Conservation (phyloP, 2,797 vertebrate genomes). For the Lacerta viridis region DNA sequence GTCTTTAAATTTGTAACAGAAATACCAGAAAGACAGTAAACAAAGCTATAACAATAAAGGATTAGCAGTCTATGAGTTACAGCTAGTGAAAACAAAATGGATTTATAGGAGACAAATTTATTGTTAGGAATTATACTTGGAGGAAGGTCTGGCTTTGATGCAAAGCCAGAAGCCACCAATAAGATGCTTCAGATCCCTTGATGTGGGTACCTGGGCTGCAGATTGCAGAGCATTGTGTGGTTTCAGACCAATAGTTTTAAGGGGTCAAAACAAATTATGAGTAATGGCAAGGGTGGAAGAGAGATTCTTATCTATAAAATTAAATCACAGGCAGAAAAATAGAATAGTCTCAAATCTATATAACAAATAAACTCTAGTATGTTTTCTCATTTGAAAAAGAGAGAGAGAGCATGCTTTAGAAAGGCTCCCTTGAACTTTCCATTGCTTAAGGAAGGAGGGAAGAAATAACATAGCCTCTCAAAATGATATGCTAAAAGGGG, state of each 20-base stretch:
- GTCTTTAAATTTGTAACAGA: slow-evolving; percentile 71
- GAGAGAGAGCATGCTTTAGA: neutral
- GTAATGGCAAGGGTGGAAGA: slow-evolving; percentile 41
- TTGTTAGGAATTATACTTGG: slow-evolving; percentile 77
- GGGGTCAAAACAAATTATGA: slow-evolving; percentile 59
- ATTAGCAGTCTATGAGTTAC: slow-evolving; percentile 76
- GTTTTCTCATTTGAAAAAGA: slow-evolving; percentile 15
- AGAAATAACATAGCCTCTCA: slow-evolving; percentile 13
- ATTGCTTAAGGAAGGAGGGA: slow-evolving; percentile 9
- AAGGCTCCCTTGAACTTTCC: slow-evolving; percentile 10
- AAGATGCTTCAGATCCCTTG: slow-evolving; percentile 71
- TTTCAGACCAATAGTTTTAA: slow-evolving; percentile 75
- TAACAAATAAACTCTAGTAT: slow-evolving; percentile 7
- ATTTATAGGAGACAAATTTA: slow-evolving; percentile 71
- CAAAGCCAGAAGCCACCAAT: slow-evolving; percentile 74
- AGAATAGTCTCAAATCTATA: slow-evolving; percentile 65
- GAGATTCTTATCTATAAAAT: slow-evolving; percentile 79
- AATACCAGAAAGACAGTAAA: slow-evolving; percentile 77
- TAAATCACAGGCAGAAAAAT: slow-evolving; percentile 72
- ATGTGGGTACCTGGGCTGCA: slow-evolving; percentile 78
- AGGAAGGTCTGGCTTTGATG: slow-evolving; percentile 74
- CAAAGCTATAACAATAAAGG: slow-evolving; percentile 69
- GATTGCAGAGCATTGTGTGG: slow-evolving; percentile 76
- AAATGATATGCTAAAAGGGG: neutral
- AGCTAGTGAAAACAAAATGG: slow-evolving; percentile 77